Percentiles rank a stretch among this genome's conserved stretches.
These are phyloP conservation scores for Seira sanloemensis DNA, from an alignment of 2,888 invertebrate species.

Conservation along the genomic window DNA sequence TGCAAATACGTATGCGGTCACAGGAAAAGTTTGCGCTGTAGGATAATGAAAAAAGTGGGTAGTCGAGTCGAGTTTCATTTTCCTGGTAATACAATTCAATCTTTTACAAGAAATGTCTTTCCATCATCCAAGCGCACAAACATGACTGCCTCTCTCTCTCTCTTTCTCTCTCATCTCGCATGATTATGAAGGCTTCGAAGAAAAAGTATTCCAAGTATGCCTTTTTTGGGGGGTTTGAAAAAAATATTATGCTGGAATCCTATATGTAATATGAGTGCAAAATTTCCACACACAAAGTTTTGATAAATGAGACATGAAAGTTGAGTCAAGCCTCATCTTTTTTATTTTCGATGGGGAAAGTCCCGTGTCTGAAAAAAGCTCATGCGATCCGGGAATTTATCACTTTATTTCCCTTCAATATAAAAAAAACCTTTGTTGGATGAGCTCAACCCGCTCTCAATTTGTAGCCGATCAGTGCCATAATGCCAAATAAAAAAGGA, in stretches of 20 bases:
- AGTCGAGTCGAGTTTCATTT: neutral
- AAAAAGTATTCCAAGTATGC: constrained; percentile 7
- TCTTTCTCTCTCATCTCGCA: neutral
- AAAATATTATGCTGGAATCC: too few species aligned
- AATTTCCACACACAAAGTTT: too few species aligned
- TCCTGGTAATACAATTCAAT: neutral
- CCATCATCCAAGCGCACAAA: neutral
- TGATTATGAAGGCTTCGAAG: neutral
- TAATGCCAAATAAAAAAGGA: neutral
- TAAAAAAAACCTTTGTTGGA: neutral
- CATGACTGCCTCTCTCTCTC: neutral
- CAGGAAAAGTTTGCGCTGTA: neutral
- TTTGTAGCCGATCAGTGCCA: neutral
- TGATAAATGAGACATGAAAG: neutral
- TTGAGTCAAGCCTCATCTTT: too few species aligned
- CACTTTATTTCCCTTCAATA: too few species aligned
- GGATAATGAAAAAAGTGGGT: neutral
- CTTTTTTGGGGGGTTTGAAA: too few species aligned
- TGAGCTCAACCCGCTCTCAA: neutral
- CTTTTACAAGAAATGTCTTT: neutral
- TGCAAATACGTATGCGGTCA: neutral
- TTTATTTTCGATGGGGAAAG: neutral
- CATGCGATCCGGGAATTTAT: too few species aligned
- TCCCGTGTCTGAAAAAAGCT: too few species aligned
- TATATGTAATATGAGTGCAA: too few species aligned